A percentile compares a stretch with the other conserved stretches of the same genome.
Evolutionary conservation across 2,797 vertebrate genomes (phyloP).

Genomic region (Sciurus vulgaris): DNA sequence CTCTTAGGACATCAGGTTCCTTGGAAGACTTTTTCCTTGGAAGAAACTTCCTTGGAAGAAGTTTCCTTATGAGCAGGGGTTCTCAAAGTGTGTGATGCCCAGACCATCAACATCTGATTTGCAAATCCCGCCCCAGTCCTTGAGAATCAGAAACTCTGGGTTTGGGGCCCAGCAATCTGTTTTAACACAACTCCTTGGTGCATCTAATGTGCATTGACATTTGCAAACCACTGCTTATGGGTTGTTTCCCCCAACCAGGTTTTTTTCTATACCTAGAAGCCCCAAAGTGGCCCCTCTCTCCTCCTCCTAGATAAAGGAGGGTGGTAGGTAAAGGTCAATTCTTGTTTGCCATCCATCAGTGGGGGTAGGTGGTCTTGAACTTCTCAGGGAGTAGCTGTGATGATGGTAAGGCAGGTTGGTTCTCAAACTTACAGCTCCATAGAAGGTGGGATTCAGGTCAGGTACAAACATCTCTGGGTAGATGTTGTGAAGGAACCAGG

Average conservation of each 20-base stretch:
- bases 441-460: slow-evolving; percentile 90
- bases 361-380: neutral
- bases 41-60: neutral
- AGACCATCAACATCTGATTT: neutral
- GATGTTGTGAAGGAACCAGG: slow-evolving; percentile 93
- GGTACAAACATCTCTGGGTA: slow-evolving; percentile 93
- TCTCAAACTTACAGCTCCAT: slow-evolving; percentile 89
- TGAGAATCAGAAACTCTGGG: neutral
- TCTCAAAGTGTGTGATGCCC: neutral
- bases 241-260: neutral
- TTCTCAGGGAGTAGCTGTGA: neutral
- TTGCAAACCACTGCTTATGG: neutral
- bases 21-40: neutral
- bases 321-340: neutral
- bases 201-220: neutral
- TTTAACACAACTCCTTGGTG: neutral
- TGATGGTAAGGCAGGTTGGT: neutral
- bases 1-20: neutral
- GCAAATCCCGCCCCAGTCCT: neutral
- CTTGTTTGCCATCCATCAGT: neutral
- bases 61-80: neutral
- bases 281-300: neutral
- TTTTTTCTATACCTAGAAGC: neutral
- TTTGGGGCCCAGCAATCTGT: no score
- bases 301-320: neutral